Evolutionary conservation across 2,113 vertebrate genomes (phyloP), one percentile per base, ranked within the genome.

Genomic region (Ptyas mucosa): DNA sequence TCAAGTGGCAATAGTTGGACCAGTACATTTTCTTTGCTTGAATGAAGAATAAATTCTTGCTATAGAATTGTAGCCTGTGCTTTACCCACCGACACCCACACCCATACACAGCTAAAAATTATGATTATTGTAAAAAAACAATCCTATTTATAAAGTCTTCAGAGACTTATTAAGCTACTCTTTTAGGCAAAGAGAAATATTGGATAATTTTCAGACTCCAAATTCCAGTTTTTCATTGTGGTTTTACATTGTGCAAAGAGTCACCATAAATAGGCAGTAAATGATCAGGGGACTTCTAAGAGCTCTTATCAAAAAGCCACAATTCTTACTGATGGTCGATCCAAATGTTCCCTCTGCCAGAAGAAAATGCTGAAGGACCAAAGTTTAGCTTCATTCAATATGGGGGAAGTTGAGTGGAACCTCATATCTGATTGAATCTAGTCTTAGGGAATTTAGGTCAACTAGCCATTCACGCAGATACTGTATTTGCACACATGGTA

Each of bases 41-140:
- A 95, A 93, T 95, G 85, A 58, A 89, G 89, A 90, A 90, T 69
- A 92, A 21, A 92, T 92, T 64, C 91, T 94, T 94, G 7, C 34
- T 81, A 43, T 43, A 81, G 69, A 81, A 81, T 21, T 34, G 18
- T 81, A 81, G 18, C 18, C 18, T 43, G 3, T 81, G 34, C 18
- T 81, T 81, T 81, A 39, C 34, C 39, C 34, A 81, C 3, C 3
- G 2, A 81, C 2, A 81, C 8, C 18, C 18, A 39, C 69, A 75
- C n/a, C 8, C n/a, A 75, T 4, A 18, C 64, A 75, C 5, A 69
- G n/a, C 14, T 75, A 75, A 75, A 39, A 6, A 39, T 18, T 39
- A 81, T 69, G 64, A 69, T 39, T 43, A 81, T 81, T 39, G 34
- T 81, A 39, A 39, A 81, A 20, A 43, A 39, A 18, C 2, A 8